Percentiles rank a stretch among this genome's conserved stretches.
Evolutionary conservation across 2,797 vertebrate species (phyloP).

Genomic region (Rachycentron canadum): DNA sequence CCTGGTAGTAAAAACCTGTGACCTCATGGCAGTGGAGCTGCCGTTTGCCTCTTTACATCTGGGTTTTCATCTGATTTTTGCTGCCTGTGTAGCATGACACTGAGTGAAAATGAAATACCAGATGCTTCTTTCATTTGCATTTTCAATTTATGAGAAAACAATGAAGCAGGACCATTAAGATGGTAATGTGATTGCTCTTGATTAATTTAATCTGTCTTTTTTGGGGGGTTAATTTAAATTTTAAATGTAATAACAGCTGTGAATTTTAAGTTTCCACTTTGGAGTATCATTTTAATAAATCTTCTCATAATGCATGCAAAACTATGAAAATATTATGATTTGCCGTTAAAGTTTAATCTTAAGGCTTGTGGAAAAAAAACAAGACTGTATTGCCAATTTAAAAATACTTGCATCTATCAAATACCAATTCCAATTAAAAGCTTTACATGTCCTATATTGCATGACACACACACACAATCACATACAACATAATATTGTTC

Average conservation of each 20-base stretch:
- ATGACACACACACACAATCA: background rate
- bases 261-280: constrained; percentile 34
- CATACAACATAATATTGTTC: too few relatives aligned
- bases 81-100: constrained; percentile 3
- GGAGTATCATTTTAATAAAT: constrained; percentile 12
- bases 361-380: background rate
- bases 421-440: background rate
- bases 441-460: background rate
- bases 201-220: constrained; percentile 29
- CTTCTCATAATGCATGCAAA: background rate
- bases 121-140: constrained; percentile 26
- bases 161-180: constrained; percentile 26
- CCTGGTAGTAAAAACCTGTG: background rate
- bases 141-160: constrained; percentile 38
- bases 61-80: background rate
- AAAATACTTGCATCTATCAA: constrained; percentile 1
- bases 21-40: background rate
- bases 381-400: background rate
- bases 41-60: background rate
- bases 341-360: constrained; percentile 12
- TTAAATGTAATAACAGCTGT: constrained; percentile 30
- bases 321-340: constrained; percentile 11
- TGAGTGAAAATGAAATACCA: background rate
- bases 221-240: constrained; percentile 19
- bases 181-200: constrained; percentile 35